phyloP scores from a whole-genome alignment of 2,113 vertebrate genomes.

The Cebidichthys violaceus region DNA sequence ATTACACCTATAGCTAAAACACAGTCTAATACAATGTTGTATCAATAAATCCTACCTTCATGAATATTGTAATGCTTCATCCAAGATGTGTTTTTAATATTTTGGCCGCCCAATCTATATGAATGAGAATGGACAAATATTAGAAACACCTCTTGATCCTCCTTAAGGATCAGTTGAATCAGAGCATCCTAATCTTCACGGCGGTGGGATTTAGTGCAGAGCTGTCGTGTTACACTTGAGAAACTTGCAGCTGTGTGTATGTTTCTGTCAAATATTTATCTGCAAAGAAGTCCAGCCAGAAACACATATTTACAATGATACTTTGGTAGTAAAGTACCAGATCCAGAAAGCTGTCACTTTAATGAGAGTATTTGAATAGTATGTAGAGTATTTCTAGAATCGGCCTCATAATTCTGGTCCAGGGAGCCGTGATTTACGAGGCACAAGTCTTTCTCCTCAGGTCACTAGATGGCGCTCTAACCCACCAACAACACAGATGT shows the following conservation, averaged over 20 bases:
- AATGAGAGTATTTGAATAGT: not conserved
- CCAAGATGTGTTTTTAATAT: not conserved
- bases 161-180: too few relatives aligned
- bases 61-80: not conserved
- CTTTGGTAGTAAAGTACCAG: too few relatives aligned
- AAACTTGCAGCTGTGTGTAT: too few relatives aligned
- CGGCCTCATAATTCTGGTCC: not conserved
- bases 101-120: not conserved
- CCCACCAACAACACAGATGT: not conserved
- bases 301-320: too few relatives aligned
- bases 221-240: too few relatives aligned
- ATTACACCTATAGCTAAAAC: not conserved
- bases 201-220: too few relatives aligned
- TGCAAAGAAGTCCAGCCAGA: too few relatives aligned
- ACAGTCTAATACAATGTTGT: not conserved
- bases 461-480: constrained; percentile 56
- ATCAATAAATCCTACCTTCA: not conserved
- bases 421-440: not conserved
- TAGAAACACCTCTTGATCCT: too few relatives aligned
- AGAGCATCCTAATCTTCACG: too few relatives aligned
- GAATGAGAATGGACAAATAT: not conserved
- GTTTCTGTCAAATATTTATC: too few relatives aligned
- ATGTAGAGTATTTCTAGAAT: not conserved
- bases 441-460: not conserved
- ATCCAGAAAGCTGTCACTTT: too few relatives aligned